Base-by-base conservation (phyloP, 2,113 vertebrate genomes). In the Lates calcarifer region DNA sequence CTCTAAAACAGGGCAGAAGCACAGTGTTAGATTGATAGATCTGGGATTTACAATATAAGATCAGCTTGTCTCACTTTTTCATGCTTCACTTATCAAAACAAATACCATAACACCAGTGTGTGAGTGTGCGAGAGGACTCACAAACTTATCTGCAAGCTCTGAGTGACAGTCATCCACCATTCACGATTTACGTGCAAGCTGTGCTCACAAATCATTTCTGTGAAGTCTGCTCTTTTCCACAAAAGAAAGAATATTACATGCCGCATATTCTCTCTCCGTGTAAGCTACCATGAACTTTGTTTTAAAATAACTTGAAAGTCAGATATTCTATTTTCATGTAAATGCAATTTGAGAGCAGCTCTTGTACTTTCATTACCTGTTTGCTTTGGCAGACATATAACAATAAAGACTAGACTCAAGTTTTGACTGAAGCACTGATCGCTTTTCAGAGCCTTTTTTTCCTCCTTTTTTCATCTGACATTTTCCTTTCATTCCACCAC, bases 341-440 rank as follows among this genome's bases (percentile, higher is more conserved):
- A 76, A 76, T 60, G 37, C 9, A 45, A 49, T 18, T 29, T 24
- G 6, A 20, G 37, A 14, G 17, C 43, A 29, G 18, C 37, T 17
- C 14, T 26, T 24, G 33, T 37, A 20, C 41, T 65, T 72, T 66
- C 47, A 76, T 65, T 9, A 64, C 69, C n/a, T 39, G 28, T 67
- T 51, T 66, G 7, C n/a, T 67, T 67, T 85, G 66, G 35, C 37
- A 45, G 43, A 79, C 55, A 58, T 58, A 56, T 64, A 15, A 33
- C 17, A 55, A 47, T 15, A 35, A 35, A 33, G 63, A 51, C 2
- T 51, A 51, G 20, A 51, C 9, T 33, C 6, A 3, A 14, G 37
- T 18, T 31, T 6, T 45, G n/a, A 35, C 2, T 49, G 14, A 56
- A 71, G 55, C 31, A 17, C n/a, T n/a, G 33, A 82, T 70, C n/a